Base-by-base conservation (phyloP, 2,113 vertebrate genomes). In the Gymnarchus niloticus region DNA sequence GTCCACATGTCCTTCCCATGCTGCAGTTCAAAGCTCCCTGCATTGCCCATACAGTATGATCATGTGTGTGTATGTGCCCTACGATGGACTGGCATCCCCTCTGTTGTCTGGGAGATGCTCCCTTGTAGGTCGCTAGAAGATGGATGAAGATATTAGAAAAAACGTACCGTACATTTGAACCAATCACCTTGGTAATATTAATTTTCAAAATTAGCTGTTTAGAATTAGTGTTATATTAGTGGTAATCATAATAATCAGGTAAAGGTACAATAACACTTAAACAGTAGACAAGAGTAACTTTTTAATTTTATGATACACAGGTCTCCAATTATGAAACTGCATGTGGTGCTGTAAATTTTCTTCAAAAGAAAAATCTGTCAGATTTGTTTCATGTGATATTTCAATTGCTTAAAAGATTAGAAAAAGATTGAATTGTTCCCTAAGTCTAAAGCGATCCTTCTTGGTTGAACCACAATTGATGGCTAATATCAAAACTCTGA, bases 391-490 rank as follows among this genome's bases (percentile, higher is more conserved):
- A 48, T 9, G 51, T 82, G 48, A 33, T 54, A 54, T 82, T 82
- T 28, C 51, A 82, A 48, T 78, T 78, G 76, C 76, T 78, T 78
- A 46, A 54, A 82, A 82, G 51, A 54, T 82, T 25, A 56, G 19
- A 54, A 54, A 82, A 82, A 51, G 25, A 82, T 51, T 82, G 80
- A 82, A 82, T 82, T 82, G 80, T 82, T 82, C 80, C 51, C 2
- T 19, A 82, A 54, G n/a, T 81, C 77, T 48, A 48, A 81, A 48
- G 25, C 25, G 80, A 82, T 82, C 12, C 56, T 33, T 82, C 84
- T 54, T 4, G 49, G 48, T 56, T 77, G 9, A 85, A 76, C 46
- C 25, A 46, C 48, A 77, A 52, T 7, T 73, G 44, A 69, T 51
- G 49, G 82, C 54, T 57, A 83, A 83, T 25, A 83, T 57, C 23